Percentiles rank a stretch among this genome's conserved stretches.
Conservation (phyloP, 2,113 vertebrate species). For the Myrmecobius fasciatus region DNA sequence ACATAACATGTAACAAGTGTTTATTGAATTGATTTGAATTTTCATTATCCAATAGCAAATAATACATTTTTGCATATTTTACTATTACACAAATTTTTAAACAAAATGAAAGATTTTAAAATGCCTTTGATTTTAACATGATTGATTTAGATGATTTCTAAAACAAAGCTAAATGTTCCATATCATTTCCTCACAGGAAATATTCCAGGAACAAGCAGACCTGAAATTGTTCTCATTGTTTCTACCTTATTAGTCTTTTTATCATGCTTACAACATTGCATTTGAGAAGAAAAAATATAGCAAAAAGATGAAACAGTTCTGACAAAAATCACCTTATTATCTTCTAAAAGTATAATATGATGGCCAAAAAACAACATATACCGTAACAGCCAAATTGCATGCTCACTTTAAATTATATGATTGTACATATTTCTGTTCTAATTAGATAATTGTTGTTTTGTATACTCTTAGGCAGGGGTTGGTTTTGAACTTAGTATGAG, state of each 20-base stretch:
- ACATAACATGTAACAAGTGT: not conserved
- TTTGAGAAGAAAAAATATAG: not conserved
- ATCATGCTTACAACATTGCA: not conserved
- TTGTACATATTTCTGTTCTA: not conserved
- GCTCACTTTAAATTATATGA: not conserved
- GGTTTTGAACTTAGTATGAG: conserved; percentile 11
- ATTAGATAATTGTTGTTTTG: conserved; percentile 12
- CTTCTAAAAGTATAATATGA: not conserved
- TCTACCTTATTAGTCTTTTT: not conserved
- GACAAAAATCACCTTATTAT: not conserved
- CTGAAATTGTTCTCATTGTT: conserved; percentile 20
- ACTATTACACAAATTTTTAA: not conserved
- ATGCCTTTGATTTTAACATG: not conserved
- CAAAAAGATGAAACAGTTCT: not conserved
- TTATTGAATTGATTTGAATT: not conserved
- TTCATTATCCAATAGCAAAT: not conserved
- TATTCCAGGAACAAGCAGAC: not conserved
- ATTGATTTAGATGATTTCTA: not conserved
- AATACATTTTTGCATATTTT: conserved; percentile 37
- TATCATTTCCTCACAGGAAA: not conserved
- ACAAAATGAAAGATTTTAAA: not conserved
- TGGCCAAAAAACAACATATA: conserved; percentile 15
- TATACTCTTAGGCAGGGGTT: not conserved
- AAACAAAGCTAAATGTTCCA: not conserved
- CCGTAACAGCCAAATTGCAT: not conserved